A percentile compares a stretch with the other conserved stretches of the same genome.
phyloP scores from a whole-genome alignment of 2,113 vertebrate species.

The Psittacara wagleri region DNA sequence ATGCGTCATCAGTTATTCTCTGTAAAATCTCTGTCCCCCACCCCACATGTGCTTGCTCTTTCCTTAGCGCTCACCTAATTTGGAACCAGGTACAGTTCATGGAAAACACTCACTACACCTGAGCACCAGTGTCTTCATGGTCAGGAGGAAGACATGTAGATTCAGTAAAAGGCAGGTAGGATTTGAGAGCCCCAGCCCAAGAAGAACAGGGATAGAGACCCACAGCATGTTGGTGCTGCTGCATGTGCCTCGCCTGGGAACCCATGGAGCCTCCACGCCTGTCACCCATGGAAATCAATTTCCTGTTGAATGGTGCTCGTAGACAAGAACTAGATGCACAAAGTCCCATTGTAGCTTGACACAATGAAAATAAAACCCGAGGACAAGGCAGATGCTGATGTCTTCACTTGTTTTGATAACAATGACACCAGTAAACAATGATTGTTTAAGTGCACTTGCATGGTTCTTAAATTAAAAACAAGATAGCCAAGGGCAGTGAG shows the following conservation, averaged over 20 bases:
- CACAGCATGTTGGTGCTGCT: not conserved
- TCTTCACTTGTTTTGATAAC: slow-evolving; percentile 72
- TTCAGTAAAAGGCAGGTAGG: not conserved
- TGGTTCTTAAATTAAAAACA: slow-evolving; percentile 72
- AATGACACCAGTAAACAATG: slow-evolving; percentile 71
- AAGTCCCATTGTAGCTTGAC: slow-evolving; percentile 55
- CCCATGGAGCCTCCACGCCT: not conserved
- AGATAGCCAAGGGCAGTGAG: slow-evolving; percentile 65
- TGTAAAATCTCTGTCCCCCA: slow-evolving; percentile 9
- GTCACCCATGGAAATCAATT: slow-evolving; percentile 65
- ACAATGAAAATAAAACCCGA: slow-evolving; percentile 61
- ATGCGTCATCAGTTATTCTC: slow-evolving; percentile 36
- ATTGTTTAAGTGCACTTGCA: slow-evolving; percentile 60
- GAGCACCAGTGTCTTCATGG: not conserved
- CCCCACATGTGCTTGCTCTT: not conserved
- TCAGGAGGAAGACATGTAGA: not conserved
- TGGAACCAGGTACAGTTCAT: not conserved
- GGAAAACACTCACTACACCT: not conserved
- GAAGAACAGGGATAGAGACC: not conserved
- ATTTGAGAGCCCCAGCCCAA: not conserved
- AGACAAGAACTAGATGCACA: slow-evolving; percentile 64
- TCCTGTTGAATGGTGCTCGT: slow-evolving; percentile 47
- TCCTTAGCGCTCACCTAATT: not conserved
- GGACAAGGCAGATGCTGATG: slow-evolving; percentile 63
- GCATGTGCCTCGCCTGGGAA: not conserved